Conservation (phyloP, 2,797 vertebrate species). For the Pseudotriccus pelzelni region DNA sequence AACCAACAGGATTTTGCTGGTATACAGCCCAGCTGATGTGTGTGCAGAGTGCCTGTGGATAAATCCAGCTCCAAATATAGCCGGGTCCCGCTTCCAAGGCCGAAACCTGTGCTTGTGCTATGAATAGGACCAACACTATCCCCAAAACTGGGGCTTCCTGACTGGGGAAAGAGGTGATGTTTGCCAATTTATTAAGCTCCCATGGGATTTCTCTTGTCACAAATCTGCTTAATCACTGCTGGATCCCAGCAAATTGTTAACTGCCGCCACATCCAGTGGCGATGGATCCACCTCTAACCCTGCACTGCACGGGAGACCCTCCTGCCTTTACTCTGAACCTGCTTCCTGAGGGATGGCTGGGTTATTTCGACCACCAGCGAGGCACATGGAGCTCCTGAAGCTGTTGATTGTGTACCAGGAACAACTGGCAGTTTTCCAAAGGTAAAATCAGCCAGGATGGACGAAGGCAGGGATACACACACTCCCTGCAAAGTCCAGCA, state of each 20-base stretch:
- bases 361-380: background rate
- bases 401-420: background rate
- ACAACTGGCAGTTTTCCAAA: background rate
- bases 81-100: background rate
- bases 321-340: background rate
- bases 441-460: background rate
- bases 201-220: background rate
- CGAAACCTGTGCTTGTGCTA: background rate
- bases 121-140: background rate
- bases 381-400: background rate
- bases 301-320: accelerated
- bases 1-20: background rate
- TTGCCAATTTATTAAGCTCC: background rate
- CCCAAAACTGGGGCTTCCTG: background rate
- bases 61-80: background rate
- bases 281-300: accelerated
- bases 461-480: background rate
- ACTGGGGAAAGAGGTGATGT: background rate
- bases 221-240: background rate
- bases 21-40: background rate
- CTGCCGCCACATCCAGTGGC: background rate
- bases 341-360: background rate
- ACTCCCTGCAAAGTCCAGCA: background rate
- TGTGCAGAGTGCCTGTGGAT: background rate
- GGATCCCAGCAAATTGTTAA: background rate